These are phyloP conservation scores for Augiades crinisus DNA, from an alignment of 2,888 invertebrate species.

Conservation along the genomic window DNA sequence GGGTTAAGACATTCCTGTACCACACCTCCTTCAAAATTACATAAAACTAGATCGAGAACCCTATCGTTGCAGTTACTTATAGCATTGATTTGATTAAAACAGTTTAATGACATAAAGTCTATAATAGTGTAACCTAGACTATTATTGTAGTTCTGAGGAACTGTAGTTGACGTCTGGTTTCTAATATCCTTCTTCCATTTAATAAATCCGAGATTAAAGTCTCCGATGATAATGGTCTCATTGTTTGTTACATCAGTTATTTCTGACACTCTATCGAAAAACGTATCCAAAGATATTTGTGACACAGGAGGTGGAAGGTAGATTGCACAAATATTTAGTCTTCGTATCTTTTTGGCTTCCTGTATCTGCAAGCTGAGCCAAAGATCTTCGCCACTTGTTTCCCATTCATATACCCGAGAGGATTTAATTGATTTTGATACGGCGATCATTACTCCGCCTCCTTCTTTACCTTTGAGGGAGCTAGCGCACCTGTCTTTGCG, in stretches of 20 bases:
- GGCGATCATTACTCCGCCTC: no score
- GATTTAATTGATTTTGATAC: background rate
- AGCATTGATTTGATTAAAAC: constrained; percentile 1
- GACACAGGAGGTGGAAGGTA: no score
- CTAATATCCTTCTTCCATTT: background rate
- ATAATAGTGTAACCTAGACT: background rate
- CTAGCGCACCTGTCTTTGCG: no score
- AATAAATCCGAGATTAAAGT: background rate
- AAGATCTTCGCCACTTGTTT: background rate
- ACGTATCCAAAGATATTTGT: no score
- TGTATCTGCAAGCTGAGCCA: background rate
- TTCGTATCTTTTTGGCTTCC: background rate
- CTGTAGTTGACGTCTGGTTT: background rate
- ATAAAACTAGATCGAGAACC: constrained; percentile 13
- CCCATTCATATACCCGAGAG: background rate
- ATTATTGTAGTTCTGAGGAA: background rate
- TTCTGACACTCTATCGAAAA: background rate
- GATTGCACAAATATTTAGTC: no score
- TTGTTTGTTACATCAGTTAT: background rate
- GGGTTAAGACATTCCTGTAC: background rate
- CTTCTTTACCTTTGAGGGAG: no score
- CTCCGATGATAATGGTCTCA: background rate
- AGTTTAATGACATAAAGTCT: constrained; percentile 15
- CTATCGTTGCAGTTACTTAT: constrained; percentile 8
- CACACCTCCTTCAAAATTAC: background rate